A percentile compares a stretch with the other conserved stretches of the same genome.
Evolutionary conservation across 2,888 invertebrate genomes (phyloP).

Genomic region (Megamerina dolium): DNA sequence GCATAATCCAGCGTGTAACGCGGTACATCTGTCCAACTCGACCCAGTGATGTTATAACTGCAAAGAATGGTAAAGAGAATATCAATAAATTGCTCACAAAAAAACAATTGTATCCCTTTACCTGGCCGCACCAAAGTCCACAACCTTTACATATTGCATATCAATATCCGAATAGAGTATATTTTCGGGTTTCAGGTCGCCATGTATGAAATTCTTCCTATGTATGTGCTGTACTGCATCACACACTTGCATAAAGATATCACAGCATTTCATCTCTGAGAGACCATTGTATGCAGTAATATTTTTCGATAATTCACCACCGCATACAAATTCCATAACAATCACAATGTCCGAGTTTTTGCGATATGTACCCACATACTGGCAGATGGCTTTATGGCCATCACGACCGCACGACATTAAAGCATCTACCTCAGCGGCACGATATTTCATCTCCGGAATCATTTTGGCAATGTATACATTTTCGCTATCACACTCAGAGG

Average conservation of each 20-base stretch:
- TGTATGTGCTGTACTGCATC: constrained; percentile 83
- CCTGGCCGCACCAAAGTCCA: constrained; percentile 92
- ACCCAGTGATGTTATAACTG: constrained; percentile 27
- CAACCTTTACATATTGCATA: constrained; percentile 63
- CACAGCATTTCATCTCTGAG: constrained; percentile 72
- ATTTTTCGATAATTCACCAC: constrained; percentile 72
- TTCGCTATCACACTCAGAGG: constrained; percentile 26
- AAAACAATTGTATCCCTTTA: constrained; percentile 19
- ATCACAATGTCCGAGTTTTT: constrained; percentile 83
- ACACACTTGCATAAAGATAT: constrained; percentile 74
- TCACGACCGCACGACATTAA: constrained; percentile 82
- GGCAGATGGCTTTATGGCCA: constrained; percentile 79
- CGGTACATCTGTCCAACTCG: constrained; percentile 55
- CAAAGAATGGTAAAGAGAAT: constrained; percentile 19
- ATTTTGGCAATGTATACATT: constrained; percentile 33
- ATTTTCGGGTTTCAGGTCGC: constrained; percentile 91
- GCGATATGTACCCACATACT: constrained; percentile 71
- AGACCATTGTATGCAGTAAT: constrained; percentile 60
- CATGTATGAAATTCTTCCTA: constrained; percentile 74
- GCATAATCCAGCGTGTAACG: constrained; percentile 87
- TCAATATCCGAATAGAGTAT: constrained; percentile 52
- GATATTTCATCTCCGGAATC: constrained; percentile 34
- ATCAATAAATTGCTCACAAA: neutral
- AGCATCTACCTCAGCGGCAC: constrained; percentile 62
- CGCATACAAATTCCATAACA: constrained; percentile 76